phyloP scores from a whole-genome alignment of 2,888 invertebrate species.

The Frankliniella fusca region DNA sequence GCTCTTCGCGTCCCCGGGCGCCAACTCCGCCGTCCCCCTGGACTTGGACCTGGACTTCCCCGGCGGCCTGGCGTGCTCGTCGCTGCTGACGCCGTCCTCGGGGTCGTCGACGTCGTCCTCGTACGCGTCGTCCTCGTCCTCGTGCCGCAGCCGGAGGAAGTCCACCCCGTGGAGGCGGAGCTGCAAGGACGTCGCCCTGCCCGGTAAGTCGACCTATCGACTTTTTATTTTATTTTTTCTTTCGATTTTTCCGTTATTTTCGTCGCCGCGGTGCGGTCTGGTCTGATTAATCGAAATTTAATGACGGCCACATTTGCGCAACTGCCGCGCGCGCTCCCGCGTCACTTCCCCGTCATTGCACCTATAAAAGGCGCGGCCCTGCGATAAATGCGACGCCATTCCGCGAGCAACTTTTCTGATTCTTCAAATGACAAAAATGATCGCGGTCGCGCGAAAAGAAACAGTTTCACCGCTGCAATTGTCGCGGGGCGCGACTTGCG shows the following conservation, averaged over 20 bases:
- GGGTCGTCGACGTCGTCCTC: conserved; percentile 2
- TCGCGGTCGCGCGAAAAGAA: too few relatives aligned
- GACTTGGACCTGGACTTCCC: not conserved
- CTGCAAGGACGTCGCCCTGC: not conserved
- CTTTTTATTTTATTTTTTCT: too few relatives aligned
- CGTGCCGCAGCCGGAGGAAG: not conserved
- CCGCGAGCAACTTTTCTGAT: not conserved
- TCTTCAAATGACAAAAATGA: too few relatives aligned
- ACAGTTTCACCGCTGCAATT: not conserved
- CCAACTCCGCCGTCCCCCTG: not conserved
- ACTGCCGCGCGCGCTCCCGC: not conserved
- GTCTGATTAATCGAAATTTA: conserved; percentile 1
- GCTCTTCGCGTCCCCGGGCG: conserved; percentile 6
- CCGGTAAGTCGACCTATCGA: not conserved
- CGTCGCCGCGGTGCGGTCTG: not conserved
- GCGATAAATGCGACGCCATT: not conserved
- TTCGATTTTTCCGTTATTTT: not conserved
- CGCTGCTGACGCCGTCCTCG: not conserved
- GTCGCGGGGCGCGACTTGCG: not conserved
- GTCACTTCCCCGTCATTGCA: not conserved
- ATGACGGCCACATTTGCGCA: not conserved
- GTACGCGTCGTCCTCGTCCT: not conserved
- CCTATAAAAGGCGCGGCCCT: not conserved
- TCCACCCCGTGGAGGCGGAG: not conserved
- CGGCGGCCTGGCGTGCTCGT: not conserved